Conservation (phyloP, 2,888 invertebrate genomes). For the Lasius fuliginosus region DNA sequence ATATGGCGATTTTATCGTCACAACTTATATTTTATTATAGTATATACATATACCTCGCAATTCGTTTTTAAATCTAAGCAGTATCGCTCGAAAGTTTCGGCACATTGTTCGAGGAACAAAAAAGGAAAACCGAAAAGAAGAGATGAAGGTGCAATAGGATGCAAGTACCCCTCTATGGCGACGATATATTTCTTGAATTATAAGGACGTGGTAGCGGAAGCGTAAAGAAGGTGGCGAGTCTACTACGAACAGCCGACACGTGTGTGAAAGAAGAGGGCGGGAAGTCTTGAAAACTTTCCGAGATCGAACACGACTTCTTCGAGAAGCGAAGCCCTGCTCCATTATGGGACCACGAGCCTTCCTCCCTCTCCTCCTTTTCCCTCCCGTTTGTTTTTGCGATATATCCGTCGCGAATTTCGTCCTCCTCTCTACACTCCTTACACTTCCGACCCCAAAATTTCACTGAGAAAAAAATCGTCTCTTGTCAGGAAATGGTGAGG, state of each 20-base stretch:
- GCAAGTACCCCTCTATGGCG: slow-evolving; percentile 35
- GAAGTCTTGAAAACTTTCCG: slow-evolving; percentile 71
- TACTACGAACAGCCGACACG: slow-evolving; percentile 31
- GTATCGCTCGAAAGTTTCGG: slow-evolving; percentile 17
- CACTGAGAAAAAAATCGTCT: neutral
- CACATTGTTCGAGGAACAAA: slow-evolving; percentile 19
- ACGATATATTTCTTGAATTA: slow-evolving; percentile 56
- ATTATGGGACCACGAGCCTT: slow-evolving; percentile 70
- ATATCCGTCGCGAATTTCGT: slow-evolving; percentile 27
- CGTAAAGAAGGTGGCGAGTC: slow-evolving; percentile 30
- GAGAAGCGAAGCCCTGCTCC: slow-evolving; percentile 66
- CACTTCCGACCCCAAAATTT: slow-evolving; percentile 31
- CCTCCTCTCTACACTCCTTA: neutral
- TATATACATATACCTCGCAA: neutral
- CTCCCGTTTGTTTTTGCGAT: slow-evolving; percentile 71
- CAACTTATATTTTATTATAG: neutral
- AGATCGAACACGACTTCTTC: slow-evolving; percentile 74
- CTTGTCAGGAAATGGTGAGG: slow-evolving; percentile 3
- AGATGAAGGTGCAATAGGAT: slow-evolving; percentile 38
- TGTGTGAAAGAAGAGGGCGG: slow-evolving; percentile 55
- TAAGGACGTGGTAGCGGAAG: slow-evolving; percentile 33
- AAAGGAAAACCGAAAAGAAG: slow-evolving; percentile 8
- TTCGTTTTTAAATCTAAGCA: slow-evolving; percentile 27
- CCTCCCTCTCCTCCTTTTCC: slow-evolving; percentile 7
- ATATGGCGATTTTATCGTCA: neutral